Percentiles rank a stretch among this genome's conserved stretches.
Conservation (phyloP, 2,888 invertebrate genomes). For the Seira ritae region DNA sequence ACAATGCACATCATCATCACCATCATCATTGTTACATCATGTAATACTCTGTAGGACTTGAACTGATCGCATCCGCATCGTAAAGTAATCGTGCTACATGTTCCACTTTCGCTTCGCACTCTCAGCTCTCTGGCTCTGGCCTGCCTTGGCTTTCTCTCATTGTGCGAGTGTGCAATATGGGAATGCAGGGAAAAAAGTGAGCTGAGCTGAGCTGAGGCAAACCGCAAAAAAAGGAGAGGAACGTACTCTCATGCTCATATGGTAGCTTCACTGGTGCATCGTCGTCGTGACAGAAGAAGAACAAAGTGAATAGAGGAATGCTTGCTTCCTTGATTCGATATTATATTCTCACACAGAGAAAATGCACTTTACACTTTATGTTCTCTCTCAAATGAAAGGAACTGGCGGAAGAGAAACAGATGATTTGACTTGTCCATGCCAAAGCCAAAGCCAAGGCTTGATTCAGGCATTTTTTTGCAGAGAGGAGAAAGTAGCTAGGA, state of each 20-base stretch:
- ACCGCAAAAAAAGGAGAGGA: background rate
- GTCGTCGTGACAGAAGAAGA: background rate
- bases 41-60: no score
- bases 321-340: background rate
- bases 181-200: background rate
- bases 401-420: background rate
- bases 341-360: no score
- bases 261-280: background rate
- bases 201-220: no score
- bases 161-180: constrained; percentile 1
- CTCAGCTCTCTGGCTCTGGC: background rate
- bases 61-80: no score
- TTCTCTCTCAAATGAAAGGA: background rate
- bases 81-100: background rate
- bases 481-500: background rate
- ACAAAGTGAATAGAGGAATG: background rate
- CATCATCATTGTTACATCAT: no score
- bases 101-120: background rate
- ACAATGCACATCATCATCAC: background rate
- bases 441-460: background rate
- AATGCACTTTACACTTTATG: background rate
- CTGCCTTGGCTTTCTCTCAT: background rate
- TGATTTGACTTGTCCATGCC: constrained; percentile 2
- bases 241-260: background rate
- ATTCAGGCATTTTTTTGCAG: background rate